phyloP scores from a whole-genome alignment of 2,797 vertebrate genomes.

The Coccyzus lansbergi region DNA sequence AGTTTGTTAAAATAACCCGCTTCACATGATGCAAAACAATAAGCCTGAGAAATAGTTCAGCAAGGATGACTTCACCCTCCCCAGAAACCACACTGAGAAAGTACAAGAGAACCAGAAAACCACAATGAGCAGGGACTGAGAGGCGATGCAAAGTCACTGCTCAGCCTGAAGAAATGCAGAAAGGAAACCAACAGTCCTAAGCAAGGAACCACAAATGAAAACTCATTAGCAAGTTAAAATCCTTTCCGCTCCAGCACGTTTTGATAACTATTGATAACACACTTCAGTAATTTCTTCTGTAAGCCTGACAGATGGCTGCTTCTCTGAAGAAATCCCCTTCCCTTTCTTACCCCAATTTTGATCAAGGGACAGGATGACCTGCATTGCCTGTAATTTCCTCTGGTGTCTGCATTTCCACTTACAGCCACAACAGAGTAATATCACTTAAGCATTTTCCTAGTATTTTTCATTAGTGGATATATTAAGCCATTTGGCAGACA shows the following conservation, averaged over 20 bases:
- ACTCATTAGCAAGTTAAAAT: slow-evolving; percentile 21
- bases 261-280: slow-evolving; percentile 26
- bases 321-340: neutral
- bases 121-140: neutral
- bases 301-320: neutral
- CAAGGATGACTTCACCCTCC: neutral
- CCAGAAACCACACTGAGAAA: neutral
- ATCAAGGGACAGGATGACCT: neutral
- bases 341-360: neutral
- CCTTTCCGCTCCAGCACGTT: slow-evolving; percentile 23
- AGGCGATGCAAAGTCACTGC: neutral
- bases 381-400: neutral
- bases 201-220: neutral
- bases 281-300: slow-evolving; percentile 4
- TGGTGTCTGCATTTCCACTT: neutral
- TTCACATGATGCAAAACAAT: neutral
- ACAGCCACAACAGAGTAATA: neutral
- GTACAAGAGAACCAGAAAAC: neutral
- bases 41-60: neutral
- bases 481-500: neutral
- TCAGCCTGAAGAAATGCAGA: neutral
- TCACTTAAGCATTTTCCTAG: neutral
- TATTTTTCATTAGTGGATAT: neutral
- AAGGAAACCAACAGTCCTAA: neutral
- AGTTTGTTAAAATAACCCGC: neutral